Evolutionary conservation across 2,113 vertebrate genomes (phyloP).

Genomic region (Poeciliopsis retropinna): DNA sequence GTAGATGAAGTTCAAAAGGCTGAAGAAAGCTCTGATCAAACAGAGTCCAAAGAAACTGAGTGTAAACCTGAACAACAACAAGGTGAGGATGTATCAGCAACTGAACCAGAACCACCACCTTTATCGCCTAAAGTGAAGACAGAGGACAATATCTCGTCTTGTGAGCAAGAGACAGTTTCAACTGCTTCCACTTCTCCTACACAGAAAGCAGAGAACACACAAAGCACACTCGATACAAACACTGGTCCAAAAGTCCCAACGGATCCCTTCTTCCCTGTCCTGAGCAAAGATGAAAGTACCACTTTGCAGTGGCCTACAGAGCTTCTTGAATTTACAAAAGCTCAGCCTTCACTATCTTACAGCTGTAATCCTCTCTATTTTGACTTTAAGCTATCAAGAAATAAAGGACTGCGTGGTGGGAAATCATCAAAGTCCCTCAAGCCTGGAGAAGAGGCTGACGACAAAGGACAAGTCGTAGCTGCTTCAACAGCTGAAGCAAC

Average conservation of each 20-base stretch:
- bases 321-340: constrained; percentile 93
- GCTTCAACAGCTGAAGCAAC: constrained; percentile 62
- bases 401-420: constrained; percentile 82
- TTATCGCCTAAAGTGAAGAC: constrained; percentile 50
- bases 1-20: constrained; percentile 55
- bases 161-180: constrained; percentile 24
- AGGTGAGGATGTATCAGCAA: constrained; percentile 19
- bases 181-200: constrained; percentile 48
- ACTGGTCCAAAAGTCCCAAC: constrained; percentile 87
- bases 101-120: constrained; percentile 43
- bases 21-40: constrained; percentile 46
- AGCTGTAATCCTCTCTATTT: constrained; percentile 99
- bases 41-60: constrained; percentile 26
- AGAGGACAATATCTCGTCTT: constrained; percentile 38
- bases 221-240: constrained; percentile 65
- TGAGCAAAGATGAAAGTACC: constrained; percentile 97
- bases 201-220: constrained; percentile 43
- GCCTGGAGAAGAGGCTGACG: constrained; percentile 48
- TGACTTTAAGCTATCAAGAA: constrained; percentile 95
- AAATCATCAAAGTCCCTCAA: constrained; percentile 73
- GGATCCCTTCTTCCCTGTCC: constrained; percentile 92
- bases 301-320: constrained; percentile 98
- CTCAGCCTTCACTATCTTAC: constrained; percentile 92
- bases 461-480: constrained; percentile 62
- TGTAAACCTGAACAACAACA: constrained; percentile 63